Conservation (phyloP, 2,797 vertebrate species). For the Crypturellus tataupa region DNA sequence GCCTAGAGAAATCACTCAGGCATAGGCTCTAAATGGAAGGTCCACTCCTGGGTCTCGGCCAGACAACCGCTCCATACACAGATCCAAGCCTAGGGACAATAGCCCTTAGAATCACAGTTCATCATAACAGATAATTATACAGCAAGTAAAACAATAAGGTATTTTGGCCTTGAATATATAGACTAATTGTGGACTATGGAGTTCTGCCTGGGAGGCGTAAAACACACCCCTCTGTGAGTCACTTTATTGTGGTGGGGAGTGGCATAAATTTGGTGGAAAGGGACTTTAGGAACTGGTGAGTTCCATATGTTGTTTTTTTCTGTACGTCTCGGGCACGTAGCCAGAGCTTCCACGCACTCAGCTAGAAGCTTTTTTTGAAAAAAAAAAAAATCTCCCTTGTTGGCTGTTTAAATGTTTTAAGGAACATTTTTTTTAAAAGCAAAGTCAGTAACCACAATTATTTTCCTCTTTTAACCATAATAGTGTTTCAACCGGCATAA, state of each 20-base stretch:
- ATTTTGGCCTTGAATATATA: conserved; percentile 83
- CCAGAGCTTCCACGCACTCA: conserved; percentile 63
- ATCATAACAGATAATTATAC: conserved; percentile 87
- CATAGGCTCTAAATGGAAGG: conserved; percentile 84
- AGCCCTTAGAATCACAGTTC: conserved; percentile 84
- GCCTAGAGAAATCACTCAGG: conserved; percentile 84
- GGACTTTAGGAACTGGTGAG: conserved; percentile 79
- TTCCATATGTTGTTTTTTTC: conserved; percentile 79
- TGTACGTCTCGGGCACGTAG: conserved; percentile 59
- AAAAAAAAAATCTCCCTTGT: conserved; percentile 48
- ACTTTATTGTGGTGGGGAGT: conserved; percentile 78
- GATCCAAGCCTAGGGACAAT: conserved; percentile 82
- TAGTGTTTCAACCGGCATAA: conserved; percentile 46
- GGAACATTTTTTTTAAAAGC: neutral
- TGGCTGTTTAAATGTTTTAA: conserved; percentile 65
- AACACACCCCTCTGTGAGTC: conserved; percentile 75
- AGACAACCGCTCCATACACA: conserved; percentile 79
- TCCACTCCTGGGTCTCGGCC: conserved; percentile 82
- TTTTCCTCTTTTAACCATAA: conserved; percentile 60
- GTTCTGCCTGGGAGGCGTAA: conserved; percentile 82
- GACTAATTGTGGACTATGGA: conserved; percentile 83
- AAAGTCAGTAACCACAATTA: conserved; percentile 23
- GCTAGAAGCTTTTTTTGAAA: conserved; percentile 40
- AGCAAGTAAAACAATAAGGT: conserved; percentile 84
- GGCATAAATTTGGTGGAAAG: conserved; percentile 80